Conservation (phyloP, 2,888 invertebrate genomes). For the Erebia palarica region DNA sequence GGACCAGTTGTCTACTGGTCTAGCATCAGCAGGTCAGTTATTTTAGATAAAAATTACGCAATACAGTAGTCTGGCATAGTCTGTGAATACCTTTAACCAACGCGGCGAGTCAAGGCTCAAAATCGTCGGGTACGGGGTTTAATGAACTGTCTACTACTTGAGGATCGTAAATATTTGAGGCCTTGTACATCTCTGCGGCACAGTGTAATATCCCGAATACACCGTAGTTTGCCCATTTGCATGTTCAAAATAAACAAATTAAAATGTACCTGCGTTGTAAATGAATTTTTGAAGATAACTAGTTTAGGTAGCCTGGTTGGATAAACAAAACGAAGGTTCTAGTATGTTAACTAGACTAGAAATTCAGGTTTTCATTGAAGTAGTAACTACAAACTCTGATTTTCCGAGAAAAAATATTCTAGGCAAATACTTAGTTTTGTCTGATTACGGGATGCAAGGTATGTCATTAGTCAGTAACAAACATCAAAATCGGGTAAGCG, state of each 20-base stretch:
- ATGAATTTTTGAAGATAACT: background rate
- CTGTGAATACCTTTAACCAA: slow-evolving; percentile 7
- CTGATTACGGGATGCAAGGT: too few species aligned
- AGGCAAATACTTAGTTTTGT: too few species aligned
- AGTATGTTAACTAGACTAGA: background rate
- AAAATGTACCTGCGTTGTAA: background rate
- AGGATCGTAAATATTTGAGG: slow-evolving; percentile 43
- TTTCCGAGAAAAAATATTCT: too few species aligned
- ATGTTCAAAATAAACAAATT: slow-evolving; percentile 18
- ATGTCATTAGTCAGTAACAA: too few species aligned
- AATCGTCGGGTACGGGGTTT: slow-evolving; percentile 33
- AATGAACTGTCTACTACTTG: slow-evolving; percentile 42
- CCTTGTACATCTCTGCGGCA: slow-evolving; percentile 37
- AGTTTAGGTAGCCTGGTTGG: background rate
- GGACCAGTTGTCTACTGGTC: too few species aligned
- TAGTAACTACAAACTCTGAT: too few species aligned
- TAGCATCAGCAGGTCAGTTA: too few species aligned
- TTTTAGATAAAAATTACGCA: too few species aligned
- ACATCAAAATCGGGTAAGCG: too few species aligned
- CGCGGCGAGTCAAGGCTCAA: slow-evolving; percentile 28
- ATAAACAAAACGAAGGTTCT: background rate
- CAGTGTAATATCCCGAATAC: slow-evolving; percentile 18
- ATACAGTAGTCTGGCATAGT: background rate
- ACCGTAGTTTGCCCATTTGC: slow-evolving; percentile 12
- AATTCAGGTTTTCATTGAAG: background rate